Percentiles rank a stretch among this genome's conserved stretches.
These are phyloP conservation scores for Poeciliopsis infans DNA, from an alignment of 2,797 vertebrate genomes.

Conservation along the genomic window DNA sequence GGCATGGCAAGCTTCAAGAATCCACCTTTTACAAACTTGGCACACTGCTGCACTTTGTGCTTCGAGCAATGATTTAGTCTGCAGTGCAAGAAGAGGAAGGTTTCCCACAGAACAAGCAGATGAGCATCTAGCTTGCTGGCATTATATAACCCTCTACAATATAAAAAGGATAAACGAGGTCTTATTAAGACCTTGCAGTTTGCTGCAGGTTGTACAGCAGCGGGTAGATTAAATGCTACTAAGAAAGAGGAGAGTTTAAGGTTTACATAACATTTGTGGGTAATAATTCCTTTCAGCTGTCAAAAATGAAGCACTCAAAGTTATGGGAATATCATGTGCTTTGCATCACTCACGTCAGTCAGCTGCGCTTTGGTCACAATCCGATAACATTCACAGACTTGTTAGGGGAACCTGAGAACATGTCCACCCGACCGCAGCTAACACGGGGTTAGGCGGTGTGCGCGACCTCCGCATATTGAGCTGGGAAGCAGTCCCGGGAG, in stretches of 20 bases:
- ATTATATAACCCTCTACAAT: background rate
- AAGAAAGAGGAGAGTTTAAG: background rate
- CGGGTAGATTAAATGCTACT: background rate
- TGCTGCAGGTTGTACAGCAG: conserved; percentile 3
- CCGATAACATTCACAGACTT: conserved; percentile 41
- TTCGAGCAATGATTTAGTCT: background rate
- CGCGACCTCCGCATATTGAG: conserved; percentile 15
- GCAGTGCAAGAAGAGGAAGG: background rate
- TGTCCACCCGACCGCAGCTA: conserved; percentile 22
- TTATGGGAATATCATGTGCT: conserved; percentile 17
- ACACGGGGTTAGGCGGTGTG: conserved; percentile 11
- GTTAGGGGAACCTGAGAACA: conserved; percentile 44
- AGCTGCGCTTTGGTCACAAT: conserved; percentile 18
- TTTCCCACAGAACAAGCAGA: background rate
- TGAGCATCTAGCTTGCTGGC: background rate
- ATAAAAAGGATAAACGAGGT: conserved; percentile 1
- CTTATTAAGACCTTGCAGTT: background rate
- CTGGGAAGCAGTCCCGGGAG: conserved; percentile 45
- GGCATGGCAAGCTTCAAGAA: background rate
- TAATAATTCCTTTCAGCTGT: background rate
- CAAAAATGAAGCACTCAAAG: background rate
- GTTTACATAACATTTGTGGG: conserved; percentile 2
- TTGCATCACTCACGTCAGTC: conserved; percentile 34
- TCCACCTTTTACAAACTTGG: background rate
- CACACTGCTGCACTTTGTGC: background rate